Percentiles rank a stretch among this genome's conserved stretches.
These are phyloP conservation scores for Latrodectus hesperus DNA, from an alignment of 2,888 invertebrate genomes.

Conservation along the genomic window DNA sequence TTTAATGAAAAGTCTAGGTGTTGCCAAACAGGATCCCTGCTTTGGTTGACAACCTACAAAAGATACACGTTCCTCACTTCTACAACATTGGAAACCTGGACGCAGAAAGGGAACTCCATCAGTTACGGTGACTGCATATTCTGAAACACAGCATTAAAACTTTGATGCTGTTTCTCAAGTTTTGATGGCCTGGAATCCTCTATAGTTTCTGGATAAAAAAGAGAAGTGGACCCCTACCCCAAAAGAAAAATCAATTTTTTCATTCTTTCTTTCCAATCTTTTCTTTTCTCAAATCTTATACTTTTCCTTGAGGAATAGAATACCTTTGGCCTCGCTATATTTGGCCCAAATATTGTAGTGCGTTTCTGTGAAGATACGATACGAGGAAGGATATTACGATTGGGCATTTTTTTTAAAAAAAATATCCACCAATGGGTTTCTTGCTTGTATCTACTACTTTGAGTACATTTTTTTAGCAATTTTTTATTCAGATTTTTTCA, in stretches of 20 bases:
- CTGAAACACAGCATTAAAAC: slow-evolving; percentile 25
- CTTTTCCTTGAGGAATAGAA: neutral
- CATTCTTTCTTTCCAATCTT: slow-evolving; percentile 1
- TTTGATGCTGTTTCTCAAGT: slow-evolving; percentile 43
- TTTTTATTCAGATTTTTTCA: slow-evolving; percentile 14
- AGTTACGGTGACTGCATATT: slow-evolving; percentile 22
- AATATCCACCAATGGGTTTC: slow-evolving; percentile 28
- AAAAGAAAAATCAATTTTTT: slow-evolving; percentile 19
- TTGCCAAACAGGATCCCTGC: too few relatives aligned
- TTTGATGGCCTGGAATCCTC: slow-evolving; percentile 24
- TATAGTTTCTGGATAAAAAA: too few relatives aligned
- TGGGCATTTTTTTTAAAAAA: neutral
- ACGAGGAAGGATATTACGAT: slow-evolving; percentile 9
- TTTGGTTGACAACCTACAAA: too few relatives aligned
- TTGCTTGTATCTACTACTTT: neutral
- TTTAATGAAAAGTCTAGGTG: too few relatives aligned
- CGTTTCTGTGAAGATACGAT: slow-evolving; percentile 13
- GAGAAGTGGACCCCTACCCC: too few relatives aligned
- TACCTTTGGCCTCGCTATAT: neutral
- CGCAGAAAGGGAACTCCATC: slow-evolving; percentile 1
- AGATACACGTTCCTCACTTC: too few relatives aligned
- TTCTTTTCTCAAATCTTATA: slow-evolving; percentile 8
- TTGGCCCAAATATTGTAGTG: slow-evolving; percentile 18
- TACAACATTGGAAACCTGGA: too few relatives aligned
- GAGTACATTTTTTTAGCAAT: neutral